Conservation (phyloP, 2,113 vertebrate genomes). For the Ploceus nigricollis region DNA sequence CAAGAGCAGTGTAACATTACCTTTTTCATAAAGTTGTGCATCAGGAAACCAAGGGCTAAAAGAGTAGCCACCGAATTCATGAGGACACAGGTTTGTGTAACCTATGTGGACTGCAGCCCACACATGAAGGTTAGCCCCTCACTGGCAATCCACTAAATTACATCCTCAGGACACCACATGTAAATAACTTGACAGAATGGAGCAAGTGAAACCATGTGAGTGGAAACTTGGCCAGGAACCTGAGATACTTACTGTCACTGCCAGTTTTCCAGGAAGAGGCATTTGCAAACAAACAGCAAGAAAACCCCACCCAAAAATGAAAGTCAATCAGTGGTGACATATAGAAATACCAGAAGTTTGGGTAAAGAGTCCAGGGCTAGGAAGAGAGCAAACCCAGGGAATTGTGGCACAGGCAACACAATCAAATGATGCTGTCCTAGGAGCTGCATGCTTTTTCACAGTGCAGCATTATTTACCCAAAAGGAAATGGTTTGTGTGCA, state of each 20-base stretch:
- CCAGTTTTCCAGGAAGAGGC: background rate
- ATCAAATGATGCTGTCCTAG: accelerated
- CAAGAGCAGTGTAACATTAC: accelerated
- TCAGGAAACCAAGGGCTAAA: background rate
- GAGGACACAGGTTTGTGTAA: background rate
- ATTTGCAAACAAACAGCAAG: background rate
- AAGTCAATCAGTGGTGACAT: accelerated
- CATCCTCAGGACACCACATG: background rate
- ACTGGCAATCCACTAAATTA: background rate
- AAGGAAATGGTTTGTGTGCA: background rate
- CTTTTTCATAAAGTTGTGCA: background rate
- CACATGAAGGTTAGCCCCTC: background rate
- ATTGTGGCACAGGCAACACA: accelerated
- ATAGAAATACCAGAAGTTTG: background rate
- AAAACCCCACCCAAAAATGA: background rate
- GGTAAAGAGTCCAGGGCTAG: background rate
- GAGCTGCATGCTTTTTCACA: background rate
- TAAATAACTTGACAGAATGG: background rate
- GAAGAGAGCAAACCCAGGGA: background rate
- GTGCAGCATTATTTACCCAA: background rate
- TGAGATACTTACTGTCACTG: background rate
- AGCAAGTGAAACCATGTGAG: background rate
- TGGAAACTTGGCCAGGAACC: background rate
- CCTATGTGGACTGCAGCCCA: background rate
- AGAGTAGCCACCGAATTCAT: accelerated